Conservation (phyloP, 2,888 invertebrate genomes). For the Phortica okadai region DNA sequence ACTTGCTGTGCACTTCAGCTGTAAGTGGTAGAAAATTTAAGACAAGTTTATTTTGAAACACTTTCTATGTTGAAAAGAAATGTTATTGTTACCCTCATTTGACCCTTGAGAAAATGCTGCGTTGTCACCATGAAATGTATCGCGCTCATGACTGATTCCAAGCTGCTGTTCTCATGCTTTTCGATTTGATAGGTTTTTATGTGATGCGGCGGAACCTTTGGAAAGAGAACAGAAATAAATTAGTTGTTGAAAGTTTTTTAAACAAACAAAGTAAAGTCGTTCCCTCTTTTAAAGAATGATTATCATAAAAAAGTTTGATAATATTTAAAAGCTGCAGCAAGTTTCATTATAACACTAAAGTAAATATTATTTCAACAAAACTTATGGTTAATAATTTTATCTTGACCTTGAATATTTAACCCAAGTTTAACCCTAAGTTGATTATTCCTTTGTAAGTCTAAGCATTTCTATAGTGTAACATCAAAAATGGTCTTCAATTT, state of each 20-base stretch:
- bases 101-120: conserved; percentile 74
- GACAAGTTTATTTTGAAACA: not conserved
- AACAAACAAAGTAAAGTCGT: not conserved
- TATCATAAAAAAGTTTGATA: not conserved
- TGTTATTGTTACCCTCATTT: conserved; percentile 69
- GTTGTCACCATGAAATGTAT: conserved; percentile 75
- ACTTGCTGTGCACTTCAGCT: conserved; percentile 76
- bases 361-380: too few relatives aligned
- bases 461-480: too few relatives aligned
- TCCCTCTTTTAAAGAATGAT: too few relatives aligned
- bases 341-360: too few relatives aligned
- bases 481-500: too few relatives aligned
- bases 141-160: conserved; percentile 74
- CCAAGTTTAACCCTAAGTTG: too few relatives aligned
- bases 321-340: not conserved
- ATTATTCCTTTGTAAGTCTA: too few relatives aligned
- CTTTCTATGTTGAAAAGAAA: not conserved
- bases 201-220: conserved; percentile 74
- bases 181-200: conserved; percentile 75
- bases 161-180: conserved; percentile 71
- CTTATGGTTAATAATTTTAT: too few relatives aligned
- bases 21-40: conserved; percentile 21
- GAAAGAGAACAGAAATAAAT: conserved; percentile 34
- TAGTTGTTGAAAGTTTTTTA: not conserved
- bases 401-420: too few relatives aligned